Percentiles rank a stretch among this genome's conserved stretches.
Evolutionary conservation across 2,888 invertebrate species (phyloP).

Genomic region (Drosophila basisetae): DNA sequence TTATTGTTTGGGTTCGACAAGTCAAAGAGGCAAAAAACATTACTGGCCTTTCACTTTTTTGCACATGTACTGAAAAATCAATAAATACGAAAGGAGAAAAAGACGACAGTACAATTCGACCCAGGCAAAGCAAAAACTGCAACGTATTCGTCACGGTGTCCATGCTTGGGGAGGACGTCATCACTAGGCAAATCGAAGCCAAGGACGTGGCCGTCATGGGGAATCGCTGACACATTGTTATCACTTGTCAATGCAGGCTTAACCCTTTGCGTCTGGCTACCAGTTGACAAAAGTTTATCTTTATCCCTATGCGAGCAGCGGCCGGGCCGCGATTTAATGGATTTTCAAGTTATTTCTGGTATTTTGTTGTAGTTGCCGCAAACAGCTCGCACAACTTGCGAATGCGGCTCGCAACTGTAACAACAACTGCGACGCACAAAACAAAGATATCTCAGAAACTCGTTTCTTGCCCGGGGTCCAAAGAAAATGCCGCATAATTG

Average conservation of each 20-base stretch:
- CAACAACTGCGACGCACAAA: conserved; percentile 43
- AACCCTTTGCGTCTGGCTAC: conserved; percentile 8
- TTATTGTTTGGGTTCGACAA: conserved; percentile 56
- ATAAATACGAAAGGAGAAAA: conserved; percentile 38
- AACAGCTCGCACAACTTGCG: conserved; percentile 15
- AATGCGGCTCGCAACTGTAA: conserved; percentile 18
- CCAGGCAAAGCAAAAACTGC: conserved; percentile 8
- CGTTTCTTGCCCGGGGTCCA: conserved; percentile 65
- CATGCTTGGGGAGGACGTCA: conserved; percentile 61
- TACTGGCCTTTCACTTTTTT: conserved; percentile 69
- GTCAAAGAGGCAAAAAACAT: conserved; percentile 42
- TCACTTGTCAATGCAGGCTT: conserved; percentile 69
- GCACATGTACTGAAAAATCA: conserved; percentile 42
- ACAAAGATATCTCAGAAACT: conserved; percentile 77
- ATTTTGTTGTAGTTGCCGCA: conserved; percentile 75
- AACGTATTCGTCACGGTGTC: conserved; percentile 23
- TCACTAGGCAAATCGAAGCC: conserved; percentile 60
- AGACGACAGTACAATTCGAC: conserved; percentile 15
- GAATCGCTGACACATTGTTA: conserved; percentile 77
- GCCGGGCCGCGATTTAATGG: conserved; percentile 69
- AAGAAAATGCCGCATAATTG: conserved; percentile 80
- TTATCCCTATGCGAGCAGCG: conserved; percentile 57
- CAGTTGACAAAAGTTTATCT: conserved; percentile 70
- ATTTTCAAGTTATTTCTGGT: conserved; percentile 80
- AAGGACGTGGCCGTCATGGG: conserved; percentile 57